phyloP scores from a whole-genome alignment of 2,888 invertebrate genomes.

The Gari tellinella region DNA sequence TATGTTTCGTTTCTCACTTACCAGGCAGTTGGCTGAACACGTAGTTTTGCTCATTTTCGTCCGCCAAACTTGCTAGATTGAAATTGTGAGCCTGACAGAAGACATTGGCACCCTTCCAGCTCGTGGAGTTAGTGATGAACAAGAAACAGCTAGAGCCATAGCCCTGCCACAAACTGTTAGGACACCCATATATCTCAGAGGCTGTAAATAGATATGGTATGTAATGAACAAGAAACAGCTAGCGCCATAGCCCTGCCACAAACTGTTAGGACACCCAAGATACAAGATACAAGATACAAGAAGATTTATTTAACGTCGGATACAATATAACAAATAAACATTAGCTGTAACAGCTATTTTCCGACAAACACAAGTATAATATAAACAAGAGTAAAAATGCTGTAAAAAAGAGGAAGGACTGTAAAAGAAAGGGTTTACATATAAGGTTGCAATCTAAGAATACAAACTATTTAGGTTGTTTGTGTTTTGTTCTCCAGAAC shows the following conservation, averaged over 20 bases:
- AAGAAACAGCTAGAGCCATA: conserved; percentile 55
- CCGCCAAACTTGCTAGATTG: conserved; percentile 58
- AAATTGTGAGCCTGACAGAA: conserved; percentile 39
- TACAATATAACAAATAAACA: too few relatives aligned
- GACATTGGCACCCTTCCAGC: conserved; percentile 36
- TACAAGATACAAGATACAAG: too few relatives aligned
- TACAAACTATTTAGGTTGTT: too few relatives aligned
- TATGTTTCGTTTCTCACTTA: conserved; percentile 6
- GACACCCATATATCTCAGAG: conserved; percentile 65
- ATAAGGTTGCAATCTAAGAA: too few relatives aligned
- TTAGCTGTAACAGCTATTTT: too few relatives aligned
- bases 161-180: conserved; percentile 48
- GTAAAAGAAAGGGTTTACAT: too few relatives aligned
- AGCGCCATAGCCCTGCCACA: conserved; percentile 58
- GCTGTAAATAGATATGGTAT: conserved; percentile 36
- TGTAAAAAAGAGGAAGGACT: too few relatives aligned
- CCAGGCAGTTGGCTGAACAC: conserved; percentile 63
- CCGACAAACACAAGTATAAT: too few relatives aligned
- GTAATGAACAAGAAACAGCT: conserved; percentile 47
- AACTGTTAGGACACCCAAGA: conserved; percentile 61
- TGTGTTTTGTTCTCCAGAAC: too few relatives aligned
- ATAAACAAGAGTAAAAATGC: too few relatives aligned
- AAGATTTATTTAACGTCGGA: too few relatives aligned
- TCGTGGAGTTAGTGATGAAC: conserved; percentile 18
- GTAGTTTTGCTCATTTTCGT: conserved; percentile 65